Base-by-base conservation (phyloP, 2,888 invertebrate genomes). In the Leucozona laternaria region DNA sequence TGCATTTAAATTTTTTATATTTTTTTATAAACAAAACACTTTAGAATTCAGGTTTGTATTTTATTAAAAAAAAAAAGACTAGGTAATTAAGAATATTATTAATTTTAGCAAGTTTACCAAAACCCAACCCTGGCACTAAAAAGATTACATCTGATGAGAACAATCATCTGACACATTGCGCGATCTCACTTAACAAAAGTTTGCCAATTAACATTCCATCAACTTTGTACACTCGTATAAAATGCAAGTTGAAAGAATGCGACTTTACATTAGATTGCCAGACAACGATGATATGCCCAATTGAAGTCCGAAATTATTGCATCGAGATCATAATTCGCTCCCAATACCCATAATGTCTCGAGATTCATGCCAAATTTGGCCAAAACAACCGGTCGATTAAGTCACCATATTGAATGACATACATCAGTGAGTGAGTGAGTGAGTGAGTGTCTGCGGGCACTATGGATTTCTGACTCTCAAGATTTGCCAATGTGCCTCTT, bases 281-380 rank as follows among this genome's bases (percentile, higher is more conserved):
- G 75, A 76, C 76, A 34, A 25, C 37, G 76, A 57, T 31, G 66
- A 72, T 85, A 85, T 85, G 66, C 62, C 77, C 71, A 77, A 72
- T 60, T 50, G 20, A 40, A 58, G 58, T 2, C 22, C 25, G 22
- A 75, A 71, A 79, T 58, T 31, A 71, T 76, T 34, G 60, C 79
- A 79, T 68, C 79, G 71, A 81, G 68, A 85, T 85, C 77, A 85
- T 85, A 81, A 73, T 22, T 77, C 85, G 85, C 85, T 81, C 85
- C 15, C 85, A 81, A 81, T 85, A 81, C 22, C 85, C 84, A 84
- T 79, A 68, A 79, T 66, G 76, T 72, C 73, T 62, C 40, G 45
- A 55, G 37, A 62, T 34, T 64, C 64, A 53, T 20, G 20, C 73
- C 57, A 15, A 43, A 60, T 72, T 78, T 62, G 80, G 72, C 31